These are phyloP conservation scores for Salmo trutta DNA, from an alignment of 2,797 vertebrate genomes.

Conservation along the genomic window DNA sequence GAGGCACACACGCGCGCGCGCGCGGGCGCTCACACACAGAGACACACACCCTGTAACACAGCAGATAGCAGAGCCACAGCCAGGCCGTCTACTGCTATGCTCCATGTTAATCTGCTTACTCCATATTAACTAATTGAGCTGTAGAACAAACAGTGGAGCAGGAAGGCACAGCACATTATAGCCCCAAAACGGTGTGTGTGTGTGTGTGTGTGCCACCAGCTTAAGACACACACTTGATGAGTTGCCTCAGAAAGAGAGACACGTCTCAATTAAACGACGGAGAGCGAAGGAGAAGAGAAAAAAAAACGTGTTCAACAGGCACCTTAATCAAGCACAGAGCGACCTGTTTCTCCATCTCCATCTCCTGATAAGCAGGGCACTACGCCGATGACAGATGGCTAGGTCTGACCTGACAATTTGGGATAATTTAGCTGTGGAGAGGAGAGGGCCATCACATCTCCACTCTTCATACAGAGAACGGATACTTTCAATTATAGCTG, in stretches of 20 bases:
- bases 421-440: slow-evolving; percentile 24
- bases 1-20: background rate
- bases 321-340: slow-evolving; percentile 14
- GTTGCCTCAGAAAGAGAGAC: background rate
- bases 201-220: background rate
- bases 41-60: slow-evolving; percentile 5
- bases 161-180: slow-evolving; percentile 38
- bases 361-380: slow-evolving; percentile 24
- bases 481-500: slow-evolving; percentile 49
- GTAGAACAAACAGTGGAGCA: slow-evolving; percentile 48
- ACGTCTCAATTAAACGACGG: background rate
- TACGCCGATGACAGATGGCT: slow-evolving; percentile 24
- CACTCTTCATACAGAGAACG: slow-evolving; percentile 14
- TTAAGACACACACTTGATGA: background rate
- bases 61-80: slow-evolving; percentile 34
- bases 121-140: slow-evolving; percentile 63
- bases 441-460: slow-evolving; percentile 13
- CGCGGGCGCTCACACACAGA: no score
- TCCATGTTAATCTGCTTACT: slow-evolving; percentile 60
- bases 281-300: background rate
- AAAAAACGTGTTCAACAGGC: slow-evolving; percentile 7
- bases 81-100: slow-evolving; percentile 32
- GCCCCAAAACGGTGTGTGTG: slow-evolving; percentile 5
- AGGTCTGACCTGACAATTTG: slow-evolving; percentile 29
- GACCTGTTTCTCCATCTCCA: slow-evolving; percentile 16